Base-by-base conservation (phyloP, 2,797 vertebrate genomes). In the Diplodus puntazzo region DNA sequence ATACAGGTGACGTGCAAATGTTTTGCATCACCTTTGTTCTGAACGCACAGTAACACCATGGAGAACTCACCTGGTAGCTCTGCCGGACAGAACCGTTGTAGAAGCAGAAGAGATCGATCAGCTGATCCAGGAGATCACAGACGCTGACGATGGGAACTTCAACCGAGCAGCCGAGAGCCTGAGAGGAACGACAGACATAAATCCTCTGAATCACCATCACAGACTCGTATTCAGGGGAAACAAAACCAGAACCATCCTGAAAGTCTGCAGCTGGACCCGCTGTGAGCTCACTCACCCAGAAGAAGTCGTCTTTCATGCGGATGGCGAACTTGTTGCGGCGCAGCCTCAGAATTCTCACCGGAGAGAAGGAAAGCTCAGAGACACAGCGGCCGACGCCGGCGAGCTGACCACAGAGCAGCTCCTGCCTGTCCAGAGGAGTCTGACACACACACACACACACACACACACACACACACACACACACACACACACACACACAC, bases 331-430 rank as follows among this genome's bases (percentile, higher is more conserved):
- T 99, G 84, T 95, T 95, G 67, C 94, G 97, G 68, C 94, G 94
- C 48, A 99, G 93, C 45, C 95, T 95, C 25, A 99, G 81, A 0
- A 97, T 81, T 2, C 87, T 83, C 0, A 97, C 96, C 0, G 96
- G 94, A 3, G 92, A 95, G 21, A 90, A 92, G 0, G 97, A 97
- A 0, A 99, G 93, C 58, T 99, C 97, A 0, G 95, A 95, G 23
- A 98, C 69, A 25, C 98, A 99, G 80, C 91, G 97, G 49, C 96
- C 94, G 1, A 96, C 96, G 0, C 98, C 98, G 0, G 98, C 98
- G 0, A 99, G 90, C 95, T 99, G 98, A 1, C 98, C 97, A 0
- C 98, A 99, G 0, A 99, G 94, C 89, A 99, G 89, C 80, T 99
- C 97, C 94, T 98, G 97, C 39, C 95, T 94, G 30, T 99, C 98